Conservation (phyloP, 2,888 invertebrate species). For the Leptinotarsa juncta region DNA sequence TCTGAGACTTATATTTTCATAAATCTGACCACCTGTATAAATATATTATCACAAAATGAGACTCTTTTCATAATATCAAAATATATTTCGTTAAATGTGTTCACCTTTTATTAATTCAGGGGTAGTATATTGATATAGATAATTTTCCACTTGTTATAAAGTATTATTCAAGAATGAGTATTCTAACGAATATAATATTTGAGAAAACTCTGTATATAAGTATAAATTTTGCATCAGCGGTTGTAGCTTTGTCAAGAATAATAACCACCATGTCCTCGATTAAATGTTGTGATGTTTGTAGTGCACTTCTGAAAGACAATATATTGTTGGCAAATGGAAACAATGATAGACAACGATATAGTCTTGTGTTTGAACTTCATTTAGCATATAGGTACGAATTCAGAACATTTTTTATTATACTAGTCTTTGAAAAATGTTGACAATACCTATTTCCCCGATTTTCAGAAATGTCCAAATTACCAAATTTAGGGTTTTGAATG, state of each 20-base stretch:
- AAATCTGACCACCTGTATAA: background rate
- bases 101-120: too few species aligned
- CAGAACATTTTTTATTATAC: slow-evolving; percentile 9
- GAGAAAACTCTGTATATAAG: too few species aligned
- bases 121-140: too few species aligned
- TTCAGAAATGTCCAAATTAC: background rate
- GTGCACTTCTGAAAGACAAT: slow-evolving; percentile 25
- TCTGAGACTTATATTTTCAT: slow-evolving; percentile 4
- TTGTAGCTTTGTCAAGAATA: background rate
- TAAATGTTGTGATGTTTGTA: slow-evolving; percentile 29
- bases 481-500: too few species aligned
- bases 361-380: slow-evolving; percentile 47
- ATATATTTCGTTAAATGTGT: too few species aligned
- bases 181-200: too few species aligned
- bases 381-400: slow-evolving; percentile 7
- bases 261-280: background rate
- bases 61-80: too few species aligned
- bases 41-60: background rate
- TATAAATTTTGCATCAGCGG: background rate
- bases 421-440: background rate
- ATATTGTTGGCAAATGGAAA: slow-evolving; percentile 32
- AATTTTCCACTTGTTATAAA: too few species aligned
- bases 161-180: too few species aligned
- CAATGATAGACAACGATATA: slow-evolving; percentile 50
- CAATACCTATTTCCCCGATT: background rate